Evolutionary conservation across 1,140 invertebrate species (phyloP).

Genomic region (Psilanteris sp.): DNA sequence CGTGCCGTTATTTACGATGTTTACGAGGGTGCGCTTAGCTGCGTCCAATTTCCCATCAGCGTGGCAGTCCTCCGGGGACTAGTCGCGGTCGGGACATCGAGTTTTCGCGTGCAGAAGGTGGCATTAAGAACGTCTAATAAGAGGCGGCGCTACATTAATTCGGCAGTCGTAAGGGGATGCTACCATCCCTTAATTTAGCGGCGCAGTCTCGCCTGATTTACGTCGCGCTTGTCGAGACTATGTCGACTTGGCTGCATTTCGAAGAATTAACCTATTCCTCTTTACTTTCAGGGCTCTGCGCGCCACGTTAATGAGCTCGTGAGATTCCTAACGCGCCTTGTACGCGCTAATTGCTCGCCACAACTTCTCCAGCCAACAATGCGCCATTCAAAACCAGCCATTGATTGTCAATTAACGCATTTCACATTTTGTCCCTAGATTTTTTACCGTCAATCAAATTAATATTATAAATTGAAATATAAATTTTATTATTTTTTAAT

Average conservation of each 20-base stretch:
- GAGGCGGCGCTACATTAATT: conserved; percentile 64
- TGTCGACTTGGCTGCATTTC: conserved; percentile 47
- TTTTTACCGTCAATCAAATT: not conserved
- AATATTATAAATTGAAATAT: conserved; percentile 4
- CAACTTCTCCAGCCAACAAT: conserved; percentile 49
- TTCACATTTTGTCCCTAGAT: not conserved
- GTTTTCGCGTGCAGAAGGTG: conserved; percentile 51
- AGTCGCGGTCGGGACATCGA: conserved; percentile 56
- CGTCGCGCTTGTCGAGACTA: conserved; percentile 53
- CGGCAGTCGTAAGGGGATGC: conserved; percentile 60
- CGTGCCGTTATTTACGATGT: conserved; percentile 57
- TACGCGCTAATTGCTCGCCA: conserved; percentile 56
- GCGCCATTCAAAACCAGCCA: conserved; percentile 41
- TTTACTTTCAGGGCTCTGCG: conserved; percentile 48
- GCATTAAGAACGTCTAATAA: conserved; percentile 65
- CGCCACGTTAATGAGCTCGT: conserved; percentile 59
- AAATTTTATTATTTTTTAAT: no score
- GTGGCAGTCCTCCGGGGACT: conserved; percentile 38
- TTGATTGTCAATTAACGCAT: conserved; percentile 53
- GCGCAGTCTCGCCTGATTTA: conserved; percentile 62
- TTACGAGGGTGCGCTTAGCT: conserved; percentile 57
- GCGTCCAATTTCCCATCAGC: conserved; percentile 53
- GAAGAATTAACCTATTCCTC: conserved; percentile 61
- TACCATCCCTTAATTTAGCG: conserved; percentile 62
- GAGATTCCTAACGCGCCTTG: conserved; percentile 52